These are phyloP conservation scores for Xenentodon cancila DNA, from an alignment of 2,797 vertebrate genomes.

Conservation along the genomic window DNA sequence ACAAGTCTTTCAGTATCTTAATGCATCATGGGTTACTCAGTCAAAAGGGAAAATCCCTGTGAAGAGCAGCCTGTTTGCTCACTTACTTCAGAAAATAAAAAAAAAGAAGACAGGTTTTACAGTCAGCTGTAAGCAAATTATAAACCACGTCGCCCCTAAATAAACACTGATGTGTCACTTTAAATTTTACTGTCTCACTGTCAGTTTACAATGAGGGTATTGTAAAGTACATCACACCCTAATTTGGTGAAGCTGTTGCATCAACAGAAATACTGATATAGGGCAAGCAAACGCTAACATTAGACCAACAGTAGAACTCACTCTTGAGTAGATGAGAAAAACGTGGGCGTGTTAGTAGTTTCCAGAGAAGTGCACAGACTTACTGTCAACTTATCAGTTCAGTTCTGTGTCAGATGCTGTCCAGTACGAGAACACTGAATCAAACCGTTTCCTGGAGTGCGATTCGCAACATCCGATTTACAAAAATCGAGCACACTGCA, in stretches of 20 bases:
- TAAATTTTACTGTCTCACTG: not conserved
- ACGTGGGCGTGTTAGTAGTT: conserved; percentile 56
- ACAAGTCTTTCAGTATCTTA: not conserved
- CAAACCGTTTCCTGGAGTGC: conserved; percentile 32
- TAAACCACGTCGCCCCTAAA: not conserved
- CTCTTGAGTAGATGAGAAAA: conserved; percentile 38
- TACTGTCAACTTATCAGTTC: conserved; percentile 39
- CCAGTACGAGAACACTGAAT: conserved; percentile 40
- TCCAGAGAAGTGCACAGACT: conserved; percentile 31
- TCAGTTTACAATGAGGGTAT: conserved; percentile 1
- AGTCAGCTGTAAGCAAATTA: not conserved
- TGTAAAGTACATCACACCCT: not conserved
- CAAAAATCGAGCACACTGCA: not conserved
- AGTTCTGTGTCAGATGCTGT: conserved; percentile 56
- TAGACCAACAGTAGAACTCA: conserved; percentile 15
- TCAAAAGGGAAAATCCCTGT: conserved; percentile 7
- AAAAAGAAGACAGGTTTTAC: not conserved
- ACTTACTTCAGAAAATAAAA: conserved; percentile 1
- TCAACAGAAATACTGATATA: conserved; percentile 26
- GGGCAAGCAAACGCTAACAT: conserved; percentile 22
- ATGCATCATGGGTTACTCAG: not conserved
- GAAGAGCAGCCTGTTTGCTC: not conserved
- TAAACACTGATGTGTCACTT: not conserved
- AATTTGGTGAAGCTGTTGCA: conserved; percentile 1
- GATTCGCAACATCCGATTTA: conserved; percentile 42